phyloP scores from a whole-genome alignment of 2,113 vertebrate genomes.

The Ondatra zibethicus region DNA sequence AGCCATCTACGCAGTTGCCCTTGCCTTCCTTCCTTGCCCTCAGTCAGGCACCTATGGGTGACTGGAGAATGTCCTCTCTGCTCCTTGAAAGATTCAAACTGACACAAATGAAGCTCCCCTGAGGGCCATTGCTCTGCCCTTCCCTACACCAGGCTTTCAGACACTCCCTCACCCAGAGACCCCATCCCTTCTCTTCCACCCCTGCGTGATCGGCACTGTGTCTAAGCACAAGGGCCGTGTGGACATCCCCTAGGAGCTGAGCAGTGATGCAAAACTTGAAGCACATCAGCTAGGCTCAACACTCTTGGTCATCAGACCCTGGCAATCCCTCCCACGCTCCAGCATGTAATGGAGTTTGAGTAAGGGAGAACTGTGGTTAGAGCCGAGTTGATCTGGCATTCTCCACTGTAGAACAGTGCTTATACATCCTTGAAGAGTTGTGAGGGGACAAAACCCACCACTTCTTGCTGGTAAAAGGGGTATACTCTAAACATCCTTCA shows the following conservation, averaged over 20 bases:
- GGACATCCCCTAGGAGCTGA: neutral
- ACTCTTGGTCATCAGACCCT: neutral
- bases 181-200: neutral
- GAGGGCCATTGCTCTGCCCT: neutral
- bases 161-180: neutral
- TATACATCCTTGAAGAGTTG: neutral
- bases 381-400: neutral
- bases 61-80: neutral
- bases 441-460: neutral
- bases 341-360: neutral
- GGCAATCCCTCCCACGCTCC: neutral
- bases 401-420: neutral
- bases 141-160: neutral
- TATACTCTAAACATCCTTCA: neutral
- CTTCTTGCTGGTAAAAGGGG: neutral
- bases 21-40: neutral
- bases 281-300: no score
- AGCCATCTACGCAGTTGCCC: neutral
- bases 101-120: neutral
- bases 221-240: neutral
- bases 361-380: neutral
- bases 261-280: neutral
- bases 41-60: neutral
- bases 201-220: accelerated
- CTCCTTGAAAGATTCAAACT: neutral